These are phyloP conservation scores for Grammatotria lemairii DNA, from an alignment of 2,113 vertebrate species.

Conservation along the genomic window DNA sequence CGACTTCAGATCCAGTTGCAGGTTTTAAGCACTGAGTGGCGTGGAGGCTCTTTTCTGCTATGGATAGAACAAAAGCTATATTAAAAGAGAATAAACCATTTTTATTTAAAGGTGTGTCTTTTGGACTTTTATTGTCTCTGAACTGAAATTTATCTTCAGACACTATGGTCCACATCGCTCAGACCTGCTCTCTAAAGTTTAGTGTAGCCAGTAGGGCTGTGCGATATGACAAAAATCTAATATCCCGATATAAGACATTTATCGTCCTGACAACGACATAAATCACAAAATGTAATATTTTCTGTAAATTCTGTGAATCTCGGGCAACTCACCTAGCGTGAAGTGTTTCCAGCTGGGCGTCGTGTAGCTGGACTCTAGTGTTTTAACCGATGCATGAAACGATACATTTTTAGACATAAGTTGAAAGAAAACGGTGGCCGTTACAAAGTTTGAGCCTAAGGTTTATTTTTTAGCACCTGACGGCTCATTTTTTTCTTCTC, in stretches of 20 bases:
- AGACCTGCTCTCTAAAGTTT: neutral
- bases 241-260: neutral
- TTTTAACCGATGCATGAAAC: too few species aligned
- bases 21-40: constrained; percentile 67
- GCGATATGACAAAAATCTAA: neutral
- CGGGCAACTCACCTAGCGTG: rapidly evolving
- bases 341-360: too few species aligned
- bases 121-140: neutral
- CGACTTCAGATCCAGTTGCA: constrained; percentile 62
- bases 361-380: too few species aligned
- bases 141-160: neutral
- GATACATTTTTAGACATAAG: too few species aligned
- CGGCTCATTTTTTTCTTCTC: too few species aligned
- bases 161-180: neutral
- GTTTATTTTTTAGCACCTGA: too few species aligned
- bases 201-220: neutral
- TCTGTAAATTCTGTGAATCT: neutral
- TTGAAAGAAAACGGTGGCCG: too few species aligned
- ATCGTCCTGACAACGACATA: neutral
- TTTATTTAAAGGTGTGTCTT: constrained; percentile 59
- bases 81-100: constrained; percentile 74
- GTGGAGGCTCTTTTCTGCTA: constrained; percentile 69
- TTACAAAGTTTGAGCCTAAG: too few species aligned
- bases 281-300: neutral
- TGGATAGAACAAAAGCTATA: constrained; percentile 74